phyloP scores from a whole-genome alignment of 1,140 invertebrate genomes.

The Adoxophyes honmai region DNA sequence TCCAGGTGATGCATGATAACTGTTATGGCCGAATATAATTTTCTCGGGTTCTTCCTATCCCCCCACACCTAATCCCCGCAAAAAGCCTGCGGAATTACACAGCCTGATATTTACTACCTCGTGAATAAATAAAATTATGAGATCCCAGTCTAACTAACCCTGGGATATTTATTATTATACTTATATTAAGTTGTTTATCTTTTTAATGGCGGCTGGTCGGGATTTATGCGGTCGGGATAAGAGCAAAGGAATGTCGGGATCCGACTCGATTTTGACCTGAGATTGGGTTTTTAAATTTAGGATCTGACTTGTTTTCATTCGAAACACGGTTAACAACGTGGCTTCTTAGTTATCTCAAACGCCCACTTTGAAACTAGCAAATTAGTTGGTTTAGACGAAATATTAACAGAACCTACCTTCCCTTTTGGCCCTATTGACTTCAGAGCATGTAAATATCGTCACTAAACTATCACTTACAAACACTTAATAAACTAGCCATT shows the following conservation, averaged over 20 bases:
- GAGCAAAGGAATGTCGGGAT: conserved; percentile 60
- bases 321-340: too few relatives aligned
- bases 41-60: conserved; percentile 67
- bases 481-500: too few relatives aligned
- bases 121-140: conserved; percentile 76
- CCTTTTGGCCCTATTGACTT: too few relatives aligned
- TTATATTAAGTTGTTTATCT: conserved; percentile 77
- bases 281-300: conserved; percentile 73
- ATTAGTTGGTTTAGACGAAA: too few relatives aligned
- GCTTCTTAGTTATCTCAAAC: too few relatives aligned
- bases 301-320: conserved; percentile 48
- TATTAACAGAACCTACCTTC: too few relatives aligned
- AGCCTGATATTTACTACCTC: conserved; percentile 73
- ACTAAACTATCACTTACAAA: too few relatives aligned
- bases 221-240: conserved; percentile 71
- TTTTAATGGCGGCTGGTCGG: conserved; percentile 70
- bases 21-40: conserved; percentile 77
- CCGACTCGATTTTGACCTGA: conserved; percentile 55
- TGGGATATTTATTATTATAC: conserved; percentile 72
- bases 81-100: conserved; percentile 75
- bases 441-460: too few relatives aligned
- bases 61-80: conserved; percentile 69
- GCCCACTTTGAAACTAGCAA: too few relatives aligned
- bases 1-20: conserved; percentile 77
- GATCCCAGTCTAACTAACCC: conserved; percentile 64